Evolutionary conservation across 2,888 invertebrate species (phyloP).

Genomic region (Hecatera dysodea): DNA sequence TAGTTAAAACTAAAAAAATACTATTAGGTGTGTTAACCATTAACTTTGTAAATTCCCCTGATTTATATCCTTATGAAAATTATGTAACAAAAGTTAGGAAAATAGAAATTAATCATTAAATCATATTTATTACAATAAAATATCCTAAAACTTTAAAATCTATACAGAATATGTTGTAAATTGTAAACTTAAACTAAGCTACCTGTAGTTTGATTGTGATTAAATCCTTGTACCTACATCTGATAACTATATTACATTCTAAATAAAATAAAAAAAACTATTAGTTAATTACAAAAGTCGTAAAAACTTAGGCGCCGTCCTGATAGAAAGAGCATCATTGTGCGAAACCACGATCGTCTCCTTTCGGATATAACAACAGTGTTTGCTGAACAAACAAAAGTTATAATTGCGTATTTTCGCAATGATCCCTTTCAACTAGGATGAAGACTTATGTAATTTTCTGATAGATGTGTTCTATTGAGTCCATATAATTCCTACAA

Average conservation of each 20-base stretch:
- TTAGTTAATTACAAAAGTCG: constrained; percentile 28
- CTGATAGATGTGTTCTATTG: background rate
- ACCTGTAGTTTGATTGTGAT: constrained; percentile 49
- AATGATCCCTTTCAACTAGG: background rate
- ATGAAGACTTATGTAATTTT: background rate
- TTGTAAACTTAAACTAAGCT: constrained; percentile 55
- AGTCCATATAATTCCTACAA: constrained; percentile 31
- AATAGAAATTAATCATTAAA: constrained; percentile 36
- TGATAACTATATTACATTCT: constrained; percentile 41
- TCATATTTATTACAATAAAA: constrained; percentile 45
- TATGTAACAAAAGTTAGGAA: constrained; percentile 49
- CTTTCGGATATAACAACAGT: too few relatives aligned
- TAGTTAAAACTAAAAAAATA: constrained; percentile 8
- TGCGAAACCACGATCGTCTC: too few relatives aligned
- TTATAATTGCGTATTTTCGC: background rate
- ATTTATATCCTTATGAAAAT: constrained; percentile 37
- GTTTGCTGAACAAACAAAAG: background rate
- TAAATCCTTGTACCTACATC: constrained; percentile 55
- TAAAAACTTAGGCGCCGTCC: background rate
- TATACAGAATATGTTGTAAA: constrained; percentile 51
- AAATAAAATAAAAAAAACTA: constrained; percentile 48
- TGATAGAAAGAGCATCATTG: background rate
- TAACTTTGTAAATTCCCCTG: constrained; percentile 39
- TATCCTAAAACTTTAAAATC: constrained; percentile 40
- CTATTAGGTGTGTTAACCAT: constrained; percentile 52